Evolutionary conservation across 2,797 vertebrate genomes (phyloP).

Genomic region (Hydrophis major): DNA sequence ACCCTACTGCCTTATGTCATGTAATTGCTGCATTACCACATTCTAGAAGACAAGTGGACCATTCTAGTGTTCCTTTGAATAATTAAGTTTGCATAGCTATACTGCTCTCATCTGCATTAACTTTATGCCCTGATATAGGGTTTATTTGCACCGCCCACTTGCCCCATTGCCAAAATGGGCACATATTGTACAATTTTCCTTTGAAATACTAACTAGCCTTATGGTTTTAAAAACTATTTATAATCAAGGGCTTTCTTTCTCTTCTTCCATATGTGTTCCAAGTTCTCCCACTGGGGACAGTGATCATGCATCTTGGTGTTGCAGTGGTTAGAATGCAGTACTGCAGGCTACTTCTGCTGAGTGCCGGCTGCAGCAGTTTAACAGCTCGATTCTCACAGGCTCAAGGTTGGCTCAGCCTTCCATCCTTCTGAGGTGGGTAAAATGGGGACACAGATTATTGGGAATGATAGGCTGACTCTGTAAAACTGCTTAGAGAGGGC

Average conservation of each 20-base stretch:
- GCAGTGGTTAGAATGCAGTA: too few species aligned
- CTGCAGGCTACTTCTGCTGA: too few species aligned
- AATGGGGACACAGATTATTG: too few species aligned
- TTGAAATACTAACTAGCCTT: background rate
- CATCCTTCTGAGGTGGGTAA: too few species aligned
- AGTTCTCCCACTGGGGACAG: background rate
- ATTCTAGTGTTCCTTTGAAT: background rate
- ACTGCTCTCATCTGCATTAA: slow-evolving; percentile 21
- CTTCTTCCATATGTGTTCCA: background rate
- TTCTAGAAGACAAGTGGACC: background rate
- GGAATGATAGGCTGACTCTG: too few species aligned
- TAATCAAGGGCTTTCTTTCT: background rate
- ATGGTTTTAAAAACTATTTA: background rate
- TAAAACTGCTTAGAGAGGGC: too few species aligned
- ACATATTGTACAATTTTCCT: background rate
- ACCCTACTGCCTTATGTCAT: background rate
- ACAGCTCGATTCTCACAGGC: too few species aligned
- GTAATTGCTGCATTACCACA: background rate
- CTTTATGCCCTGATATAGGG: background rate
- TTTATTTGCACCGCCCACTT: background rate
- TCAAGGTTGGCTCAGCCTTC: too few species aligned
- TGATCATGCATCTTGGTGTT: background rate
- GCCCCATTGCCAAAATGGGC: background rate
- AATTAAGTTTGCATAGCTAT: background rate
- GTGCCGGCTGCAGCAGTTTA: too few species aligned